Conservation (phyloP, 2,797 vertebrate species). For the Anomalospiza imberbis region DNA sequence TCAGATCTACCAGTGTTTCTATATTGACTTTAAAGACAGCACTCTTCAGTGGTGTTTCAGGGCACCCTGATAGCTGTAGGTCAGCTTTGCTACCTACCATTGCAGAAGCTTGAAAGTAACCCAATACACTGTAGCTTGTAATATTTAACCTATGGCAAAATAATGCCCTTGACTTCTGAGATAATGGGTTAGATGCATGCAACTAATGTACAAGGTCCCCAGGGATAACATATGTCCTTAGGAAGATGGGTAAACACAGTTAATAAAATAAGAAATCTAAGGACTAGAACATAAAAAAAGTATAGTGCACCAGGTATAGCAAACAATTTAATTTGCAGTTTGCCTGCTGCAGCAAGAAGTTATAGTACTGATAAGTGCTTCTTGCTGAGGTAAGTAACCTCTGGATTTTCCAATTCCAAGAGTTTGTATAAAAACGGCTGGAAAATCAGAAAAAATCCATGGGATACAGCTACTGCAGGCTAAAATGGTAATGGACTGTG, state of each 20-base stretch:
- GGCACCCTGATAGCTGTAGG: neutral
- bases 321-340: neutral
- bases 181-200: neutral
- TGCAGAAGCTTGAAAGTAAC: neutral
- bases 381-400: neutral
- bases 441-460: neutral
- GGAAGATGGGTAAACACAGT: neutral
- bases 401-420: neutral
- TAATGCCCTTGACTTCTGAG: neutral
- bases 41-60: neutral
- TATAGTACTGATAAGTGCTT: neutral
- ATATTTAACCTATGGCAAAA: neutral
- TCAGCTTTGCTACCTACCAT: neutral
- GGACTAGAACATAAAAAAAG: neutral
- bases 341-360: neutral
- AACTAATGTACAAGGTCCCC: neutral
- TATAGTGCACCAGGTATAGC: neutral
- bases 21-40: neutral
- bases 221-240: neutral
- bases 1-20: neutral
- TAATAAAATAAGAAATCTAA: neutral
- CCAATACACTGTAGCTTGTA: neutral
- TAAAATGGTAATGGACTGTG: neutral
- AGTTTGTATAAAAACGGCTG: neutral
- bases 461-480: neutral